Base-by-base conservation (phyloP, 2,113 vertebrate species). In the Rhea pennata region DNA sequence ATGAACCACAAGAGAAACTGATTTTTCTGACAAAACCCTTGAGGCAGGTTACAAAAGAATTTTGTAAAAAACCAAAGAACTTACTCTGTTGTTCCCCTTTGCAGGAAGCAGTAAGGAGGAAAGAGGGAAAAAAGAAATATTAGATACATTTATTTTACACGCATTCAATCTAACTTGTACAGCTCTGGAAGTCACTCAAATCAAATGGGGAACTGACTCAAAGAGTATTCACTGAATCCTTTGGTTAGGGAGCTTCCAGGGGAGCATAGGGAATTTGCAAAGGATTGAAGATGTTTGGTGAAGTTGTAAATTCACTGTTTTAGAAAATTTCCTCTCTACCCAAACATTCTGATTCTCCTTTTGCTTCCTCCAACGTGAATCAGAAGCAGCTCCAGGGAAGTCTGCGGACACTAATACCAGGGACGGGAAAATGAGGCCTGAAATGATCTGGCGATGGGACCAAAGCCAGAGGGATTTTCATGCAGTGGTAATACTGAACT, bases 21-120 rank as follows among this genome's bases (percentile, higher is more conserved):
- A 46, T 65, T 88, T 82, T 84, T 51, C 75, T 44, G 48, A 67
- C 40, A 79, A 90, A 95, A 79, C 40, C 33, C 36, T 70, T 39
- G 15, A 71, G 58, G 85, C 4, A 73, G 40, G 39, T 75, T 6
- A 84, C 3, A 3, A 84, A 88, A 88, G 71, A 51, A 88, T 67
- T 90, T 69, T 59, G 48, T 87, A 66, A 62, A 20, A 88, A 58
- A 64, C 92, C 84, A 97, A 74, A 96, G 64, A 78, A 98, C 98
- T 98, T 98, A 98, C 97, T 98, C 95, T 98, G 98, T 84, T 98
- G 96, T 88, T 98, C 81, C 97, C 97, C 98, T 98, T 97, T 98
- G 93, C 58, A 71, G 65, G 90, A 83, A 71, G 98, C 96, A 96
- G 95, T 90, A 97, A 91, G 36, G 59, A 96, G 85, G 82, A 91